Evolutionary conservation across 1,140 invertebrate genomes (phyloP).

Genomic region (Hycleus phaleratus): DNA sequence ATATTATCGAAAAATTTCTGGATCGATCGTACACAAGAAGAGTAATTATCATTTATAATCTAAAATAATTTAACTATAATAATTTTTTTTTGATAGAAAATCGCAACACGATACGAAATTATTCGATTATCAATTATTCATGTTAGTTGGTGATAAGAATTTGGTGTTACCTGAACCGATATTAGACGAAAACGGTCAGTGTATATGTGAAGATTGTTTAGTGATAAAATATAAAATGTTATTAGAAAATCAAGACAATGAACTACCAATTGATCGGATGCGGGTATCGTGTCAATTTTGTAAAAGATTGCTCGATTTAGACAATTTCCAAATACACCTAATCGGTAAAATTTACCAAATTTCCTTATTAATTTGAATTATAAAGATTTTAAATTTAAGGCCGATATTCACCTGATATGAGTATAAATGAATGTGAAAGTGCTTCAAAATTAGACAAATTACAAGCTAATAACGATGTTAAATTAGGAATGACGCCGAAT

Average conservation of each 20-base stretch:
- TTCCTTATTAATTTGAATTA: not conserved
- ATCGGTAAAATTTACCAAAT: slow-evolving; percentile 19
- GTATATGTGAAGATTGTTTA: slow-evolving; percentile 33
- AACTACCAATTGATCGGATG: not conserved
- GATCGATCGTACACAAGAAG: slow-evolving; percentile 24
- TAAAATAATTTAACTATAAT: not conserved
- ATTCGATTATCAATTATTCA: slow-evolving; percentile 29
- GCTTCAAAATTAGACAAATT: not conserved
- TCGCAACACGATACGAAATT: slow-evolving; percentile 15
- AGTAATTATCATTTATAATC: slow-evolving; percentile 13
- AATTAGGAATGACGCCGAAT: slow-evolving; percentile 5
- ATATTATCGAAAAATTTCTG: slow-evolving; percentile 26
- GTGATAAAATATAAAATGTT: slow-evolving; percentile 20
- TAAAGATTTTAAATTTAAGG: not conserved
- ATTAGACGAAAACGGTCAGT: slow-evolving; percentile 28
- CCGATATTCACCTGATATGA: not conserved
- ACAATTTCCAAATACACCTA: slow-evolving; percentile 26
- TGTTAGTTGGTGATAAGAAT: slow-evolving; percentile 23
- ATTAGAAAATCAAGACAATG: slow-evolving; percentile 3
- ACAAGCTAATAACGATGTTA: slow-evolving; percentile 2
- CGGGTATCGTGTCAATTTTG: slow-evolving; percentile 16
- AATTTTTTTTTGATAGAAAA: slow-evolving; percentile 10
- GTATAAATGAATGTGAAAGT: slow-evolving; percentile 3
- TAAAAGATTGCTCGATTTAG: slow-evolving; percentile 20
- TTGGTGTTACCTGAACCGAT: slow-evolving; percentile 23